phyloP scores from a whole-genome alignment of 2,888 invertebrate species.

The Chloromyia formosa region DNA sequence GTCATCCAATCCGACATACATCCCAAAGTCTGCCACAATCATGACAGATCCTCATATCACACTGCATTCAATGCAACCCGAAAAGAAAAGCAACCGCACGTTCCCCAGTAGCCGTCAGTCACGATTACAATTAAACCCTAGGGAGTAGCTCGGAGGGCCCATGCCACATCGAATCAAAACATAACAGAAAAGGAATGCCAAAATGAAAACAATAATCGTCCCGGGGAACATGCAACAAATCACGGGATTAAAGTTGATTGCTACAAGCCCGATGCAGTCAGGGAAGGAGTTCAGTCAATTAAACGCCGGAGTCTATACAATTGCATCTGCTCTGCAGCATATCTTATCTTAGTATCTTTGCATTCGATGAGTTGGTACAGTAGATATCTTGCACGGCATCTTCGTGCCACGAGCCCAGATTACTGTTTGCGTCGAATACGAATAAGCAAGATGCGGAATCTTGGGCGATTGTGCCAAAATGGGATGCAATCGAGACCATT shows the following conservation, averaged over 20 bases:
- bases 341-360: not conserved
- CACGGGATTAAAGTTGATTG: slow-evolving; percentile 33
- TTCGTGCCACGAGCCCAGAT: slow-evolving; percentile 19
- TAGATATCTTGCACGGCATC: not conserved
- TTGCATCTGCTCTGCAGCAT: slow-evolving; percentile 27
- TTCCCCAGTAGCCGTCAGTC: slow-evolving; percentile 4
- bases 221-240: slow-evolving; percentile 15
- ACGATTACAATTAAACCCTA: slow-evolving; percentile 18
- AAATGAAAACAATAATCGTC: slow-evolving; percentile 10
- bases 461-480: slow-evolving; percentile 20
- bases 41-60: not conserved
- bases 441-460: not conserved
- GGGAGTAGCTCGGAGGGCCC: not conserved
- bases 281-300: slow-evolving; percentile 37
- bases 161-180: slow-evolving; percentile 1
- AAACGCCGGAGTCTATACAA: slow-evolving; percentile 10
- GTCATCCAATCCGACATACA: slow-evolving; percentile 9
- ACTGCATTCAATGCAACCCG: not conserved
- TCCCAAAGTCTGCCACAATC: not conserved
- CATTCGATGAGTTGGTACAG: not conserved
- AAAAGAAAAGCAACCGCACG: not conserved
- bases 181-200: not conserved
- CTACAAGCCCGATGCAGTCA: not conserved
- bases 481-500: slow-evolving; percentile 8
- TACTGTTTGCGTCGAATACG: not conserved